Evolutionary conservation across 2,113 vertebrate species (phyloP), one percentile per base, ranked within the genome.

Genomic region (Phaethornis superciliosus): DNA sequence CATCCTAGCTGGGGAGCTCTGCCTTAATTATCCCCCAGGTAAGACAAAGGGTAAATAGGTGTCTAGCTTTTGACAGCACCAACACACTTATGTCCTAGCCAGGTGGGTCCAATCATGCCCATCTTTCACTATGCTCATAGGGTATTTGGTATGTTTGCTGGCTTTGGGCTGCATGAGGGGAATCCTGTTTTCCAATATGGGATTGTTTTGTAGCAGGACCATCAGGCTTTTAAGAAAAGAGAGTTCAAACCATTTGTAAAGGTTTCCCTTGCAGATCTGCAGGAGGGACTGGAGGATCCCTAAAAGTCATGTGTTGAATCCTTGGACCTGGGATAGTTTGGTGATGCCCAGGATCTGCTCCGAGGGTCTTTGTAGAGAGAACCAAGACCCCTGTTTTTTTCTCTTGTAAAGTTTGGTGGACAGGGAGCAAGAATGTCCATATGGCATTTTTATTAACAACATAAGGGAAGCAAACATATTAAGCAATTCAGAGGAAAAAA

Each of bases 1-100:
- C 79, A 70, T 81, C 85, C 8, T 7, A 88, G 81, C 22, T 11
- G 9, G 23, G 75, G 81, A 67, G 35, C 72, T 81, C 51, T 86
- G 74, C 75, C 56, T 85, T 93, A 85, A 90, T 91, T 89, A 37
- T 24, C 20, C 93, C 37, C 92, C 9, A 19, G 33, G 26, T 55
- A 44, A 86, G 35, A 74, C 74, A 91, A 92, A 92, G 82, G 22
- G 49, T 18, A n/a, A 93, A 74, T 32, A 63, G 32, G 20, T 15
- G 10, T 8, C 35, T 27, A 40, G 22, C 22, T 89, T 93, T 85
- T 0, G 6, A 21, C 26, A 63, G n/a, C 33, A 81, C 15, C 12
- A 64, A 37, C 51, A 30, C 2, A 2, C 6, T 9, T 15, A 24
- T 12, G 10, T 47, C 62, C 58, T 79, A 28, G 49, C 26, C 20